Base-by-base conservation (phyloP, 2,113 vertebrate genomes). In the Dromas ardeola region DNA sequence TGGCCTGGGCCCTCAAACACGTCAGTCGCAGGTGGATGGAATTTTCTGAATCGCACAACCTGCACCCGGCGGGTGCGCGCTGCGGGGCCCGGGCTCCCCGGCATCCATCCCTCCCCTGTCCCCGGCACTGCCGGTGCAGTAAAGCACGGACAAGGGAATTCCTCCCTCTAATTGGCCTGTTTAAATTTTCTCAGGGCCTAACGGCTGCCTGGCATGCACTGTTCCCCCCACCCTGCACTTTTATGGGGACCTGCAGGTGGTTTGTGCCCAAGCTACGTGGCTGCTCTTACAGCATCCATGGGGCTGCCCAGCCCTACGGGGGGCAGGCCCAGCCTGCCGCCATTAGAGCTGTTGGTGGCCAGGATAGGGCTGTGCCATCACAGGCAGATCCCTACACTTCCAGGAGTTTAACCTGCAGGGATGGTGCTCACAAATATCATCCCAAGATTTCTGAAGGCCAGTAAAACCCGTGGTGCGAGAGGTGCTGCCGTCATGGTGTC, bases 201-300 rank as follows among this genome's bases (percentile, higher is more conserved):
- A 30, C 0, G 6, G 43, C 52, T 1, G 1, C 50, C 58, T 40
- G 45, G 38, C 0, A 0, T 8, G 6, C 34, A 2, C 23, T 15
- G 13, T 18, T 34, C 29, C 34, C 49, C 25, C 15, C 5, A 3
- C 18, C 23, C 55, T 0, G 1, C 0, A 3, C 29, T 55, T 21
- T 8, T 20, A 18, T 9, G 30, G 40, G 32, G 23, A 42, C 29
- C 32, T 38, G 52, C 10, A 6, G 21, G 16, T 15, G 14, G 15
- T 9, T 32, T 42, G n/a, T 42, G 15, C 53, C 45, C 14, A 1
- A 34, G 45, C n/a, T 18, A 7, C 0, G 0, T 19, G 12, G 12
- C 55, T 38, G 36, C 32, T 43, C 11, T 13, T 16, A 19, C 18
- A 25, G 22, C 30, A 1, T 4, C 66, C 6, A 1, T 4, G 5